Evolutionary conservation across 2,888 invertebrate species (phyloP), one percentile per base, ranked within the genome.

Genomic region (Chironomus tentans): DNA sequence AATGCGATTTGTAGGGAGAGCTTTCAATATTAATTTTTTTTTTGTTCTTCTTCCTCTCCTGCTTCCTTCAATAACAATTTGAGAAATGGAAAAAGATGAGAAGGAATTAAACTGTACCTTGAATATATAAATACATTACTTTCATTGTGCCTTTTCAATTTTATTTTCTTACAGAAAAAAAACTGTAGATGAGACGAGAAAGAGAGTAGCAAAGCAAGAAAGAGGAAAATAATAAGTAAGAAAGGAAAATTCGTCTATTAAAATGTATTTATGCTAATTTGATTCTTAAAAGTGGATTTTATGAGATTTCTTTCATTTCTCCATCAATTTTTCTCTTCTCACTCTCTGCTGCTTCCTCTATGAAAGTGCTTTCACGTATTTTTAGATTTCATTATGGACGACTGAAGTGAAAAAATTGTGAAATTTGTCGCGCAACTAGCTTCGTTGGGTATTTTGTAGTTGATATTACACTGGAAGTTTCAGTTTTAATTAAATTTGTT

Each of bases 251-350:
- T 76, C 69, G 28, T 69, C 76, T 76, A 76, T 76, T 69, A 76
- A 76, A 76, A 76, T 76, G 69, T 69, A 76, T 76, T 76, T 76
- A 76, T 76, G 76, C 56, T 56, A 76, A 76, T 76, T 68, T 69
- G 50, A 76, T 76, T 76, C 76, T 76, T 56, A 69, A 69, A 68
- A 69, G 28, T 22, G 68, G 61, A 76, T 69, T 76, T 62, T 73
- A 18, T 7, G 15, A 72, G 61, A 72, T 74, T 74, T 68, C 70
- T 18, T 46, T 28, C 46, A 15, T 68, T 68, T 68, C n/a, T 68
- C 15, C 68, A 38, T 38, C 38, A 38, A 38, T 5, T 46, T 28
- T 68, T 24, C 2, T n/a, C 65, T 62, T 73, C 65, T 71, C 38
- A 46, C 15, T 38, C 46, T 68, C 18, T 61, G 0, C 6, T 56